A percentile compares a stretch with the other conserved stretches of the same genome.
Evolutionary conservation across 2,888 invertebrate genomes (phyloP).

Genomic region (Mesorhabditis belari): DNA sequence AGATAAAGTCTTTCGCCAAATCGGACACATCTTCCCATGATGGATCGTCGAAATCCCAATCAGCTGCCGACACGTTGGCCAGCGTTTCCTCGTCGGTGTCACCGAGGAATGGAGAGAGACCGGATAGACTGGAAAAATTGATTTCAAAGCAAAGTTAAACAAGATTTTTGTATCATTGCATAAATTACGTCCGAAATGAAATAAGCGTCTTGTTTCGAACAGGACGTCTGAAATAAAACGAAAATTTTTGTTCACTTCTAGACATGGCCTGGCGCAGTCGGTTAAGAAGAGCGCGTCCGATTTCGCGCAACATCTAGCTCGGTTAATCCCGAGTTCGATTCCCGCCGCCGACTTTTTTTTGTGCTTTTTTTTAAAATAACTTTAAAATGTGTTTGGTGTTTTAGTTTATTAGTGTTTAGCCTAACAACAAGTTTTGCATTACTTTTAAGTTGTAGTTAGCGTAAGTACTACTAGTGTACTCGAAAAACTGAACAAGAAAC

Average conservation of each 20-base stretch:
- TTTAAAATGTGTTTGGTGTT: not conserved
- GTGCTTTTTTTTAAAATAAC: not conserved
- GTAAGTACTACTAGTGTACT: too few species aligned
- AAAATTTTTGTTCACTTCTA: not conserved
- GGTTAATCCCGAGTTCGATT: too few species aligned
- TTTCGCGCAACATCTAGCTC: too few species aligned
- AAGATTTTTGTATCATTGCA: not conserved
- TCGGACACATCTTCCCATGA: conserved; percentile 88
- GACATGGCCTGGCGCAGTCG: too few species aligned
- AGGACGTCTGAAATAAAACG: not conserved
- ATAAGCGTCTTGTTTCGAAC: not conserved
- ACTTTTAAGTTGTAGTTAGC: too few species aligned
- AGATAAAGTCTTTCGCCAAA: conserved; percentile 90
- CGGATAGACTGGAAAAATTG: conserved; percentile 64
- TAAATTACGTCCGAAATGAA: too few species aligned
- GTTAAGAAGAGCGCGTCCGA: too few species aligned
- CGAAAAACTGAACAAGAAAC: too few species aligned
- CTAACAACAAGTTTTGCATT: too few species aligned
- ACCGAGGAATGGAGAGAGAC: conserved; percentile 96
- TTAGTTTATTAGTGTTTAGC: too few species aligned
- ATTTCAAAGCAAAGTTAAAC: not conserved
- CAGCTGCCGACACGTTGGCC: conserved; percentile 93
- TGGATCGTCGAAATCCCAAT: conserved; percentile 95
- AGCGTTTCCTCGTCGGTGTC: conserved; percentile 93
- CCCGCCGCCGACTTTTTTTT: too few species aligned